Evolutionary conservation across 2,113 vertebrate species (phyloP), one percentile per base, ranked within the genome.

Genomic region (Tyrannus savana): DNA sequence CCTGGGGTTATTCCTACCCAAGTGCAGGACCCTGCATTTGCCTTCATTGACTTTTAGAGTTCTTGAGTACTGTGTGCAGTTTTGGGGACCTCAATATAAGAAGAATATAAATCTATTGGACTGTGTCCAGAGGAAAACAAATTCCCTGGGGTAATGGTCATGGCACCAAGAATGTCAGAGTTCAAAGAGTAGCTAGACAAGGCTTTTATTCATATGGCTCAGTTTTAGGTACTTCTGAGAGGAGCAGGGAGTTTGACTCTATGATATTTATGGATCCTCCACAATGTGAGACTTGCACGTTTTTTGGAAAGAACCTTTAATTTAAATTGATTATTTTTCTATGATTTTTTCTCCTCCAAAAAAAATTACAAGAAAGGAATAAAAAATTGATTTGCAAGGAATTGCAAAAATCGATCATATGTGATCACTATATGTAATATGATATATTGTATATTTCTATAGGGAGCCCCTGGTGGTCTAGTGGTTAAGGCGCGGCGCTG

Each of bases 131-230:
- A 87, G 27, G 9, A 79, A 30, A 47, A 68, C 19, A 53, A 24
- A 17, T 10, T 68, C 21, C 25, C 9, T 35, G 41, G 21, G 35
- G 10, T 71, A 41, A 12, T n/a, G 15, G 8, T 30, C 52, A n/a
- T 19, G 6, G 19, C 14, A 74, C 33, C n/a, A 49, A 62, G 42
- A 19, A 8, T 31, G 6, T 18, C 49, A 64, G 27, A 84, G 35
- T 58, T 71, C 31, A 72, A 58, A 37, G 13, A 59, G 6, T 3
- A 4, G 30, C 37, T 78, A 33, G 33, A 84, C 17, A 21, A 84
- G 6, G 5, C 4, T 52, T 1, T 66, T 19, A 27, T 24, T 58
- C 27, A 17, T 44, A 30, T 0, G 2, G 24, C 17, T 66, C 44
- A 25, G 11, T 78, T 66, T 58, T 30, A 59, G 24, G 33, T 41